phyloP scores from a whole-genome alignment of 2,888 invertebrate species.

The Metalampra italica region DNA sequence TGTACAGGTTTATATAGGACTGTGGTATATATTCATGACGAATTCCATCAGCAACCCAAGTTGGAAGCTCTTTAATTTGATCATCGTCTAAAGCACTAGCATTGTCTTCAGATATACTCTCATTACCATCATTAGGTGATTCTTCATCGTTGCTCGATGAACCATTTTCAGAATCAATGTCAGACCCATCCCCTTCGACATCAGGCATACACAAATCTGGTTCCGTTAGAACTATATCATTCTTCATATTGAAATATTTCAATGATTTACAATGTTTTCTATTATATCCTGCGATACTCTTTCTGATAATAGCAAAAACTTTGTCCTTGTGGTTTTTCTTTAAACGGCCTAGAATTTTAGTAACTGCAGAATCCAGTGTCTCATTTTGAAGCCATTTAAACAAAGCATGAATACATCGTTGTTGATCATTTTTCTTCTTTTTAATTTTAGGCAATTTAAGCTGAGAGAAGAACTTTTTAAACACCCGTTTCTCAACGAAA shows the following conservation, averaged over 20 bases:
- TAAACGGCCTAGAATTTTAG: conserved; percentile 81
- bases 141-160: conserved; percentile 24
- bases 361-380: conserved; percentile 82
- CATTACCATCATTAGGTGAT: conserved; percentile 4
- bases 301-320: conserved; percentile 78
- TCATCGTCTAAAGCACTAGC: conserved; percentile 22
- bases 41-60: conserved; percentile 83
- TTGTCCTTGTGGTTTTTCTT: conserved; percentile 74
- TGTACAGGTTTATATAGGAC: conserved; percentile 83
- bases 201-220: conserved; percentile 18
- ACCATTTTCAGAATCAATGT: conserved; percentile 19
- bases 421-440: conserved; percentile 78
- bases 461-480: conserved; percentile 84
- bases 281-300: conserved; percentile 82
- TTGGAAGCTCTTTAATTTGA: conserved; percentile 56
- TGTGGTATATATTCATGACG: conserved; percentile 80
- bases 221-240: conserved; percentile 6
- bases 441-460: conserved; percentile 78
- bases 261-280: conserved; percentile 78
- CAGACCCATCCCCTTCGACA: conserved; percentile 19
- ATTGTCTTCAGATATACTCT: conserved; percentile 22
- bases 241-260: conserved; percentile 67
- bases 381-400: conserved; percentile 88
- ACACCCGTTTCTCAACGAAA: conserved; percentile 83
- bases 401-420: conserved; percentile 83